Base-by-base conservation (phyloP, 1,140 invertebrate genomes). In the Chelonus insularis region DNA sequence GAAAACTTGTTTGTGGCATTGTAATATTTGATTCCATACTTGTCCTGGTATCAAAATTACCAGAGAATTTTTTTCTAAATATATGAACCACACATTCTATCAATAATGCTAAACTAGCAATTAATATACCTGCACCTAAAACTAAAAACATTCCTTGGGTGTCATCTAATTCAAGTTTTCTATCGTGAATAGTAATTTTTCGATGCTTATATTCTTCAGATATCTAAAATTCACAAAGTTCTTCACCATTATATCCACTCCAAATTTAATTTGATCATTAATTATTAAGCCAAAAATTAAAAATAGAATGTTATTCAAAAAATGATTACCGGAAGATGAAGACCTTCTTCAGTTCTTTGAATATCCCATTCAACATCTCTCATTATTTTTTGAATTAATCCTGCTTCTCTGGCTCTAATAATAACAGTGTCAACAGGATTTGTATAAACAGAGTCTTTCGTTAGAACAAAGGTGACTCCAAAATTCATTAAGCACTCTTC, bases 91-190 rank as follows among this genome's bases (percentile, higher is more conserved):
- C 43, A 37, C 60, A 65, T 43, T 70, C 75, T 82, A 86, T 76
- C 87, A 86, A 0, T 84, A 87, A 2, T 86, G 60, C 16, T 87
- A 72, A 4, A 84, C 83, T 11, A 76, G 70, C 89, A 9, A 88
- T 64, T 0, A 87, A 70, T 72, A 87, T 88, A 0, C 90, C 90
- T 36, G 85, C 82, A 1, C 82, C 87, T 50, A 92, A 77, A 1
- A 92, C 78, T 5, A 91, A 73, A 68, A 91, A 92, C 87, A 91
- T 91, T 4, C 90, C 90, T 79, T 90, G 88, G 1, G 88, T 90
- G 62, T 91, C 89, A 68, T 89, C 88, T 34, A 91, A 77, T 0
- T 86, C 87, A 18, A 92, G 68, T 43, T 87, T 85, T 54, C 88
- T 83, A 72, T 92, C 89, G 75, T 89, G 86, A 9, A 82, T 73